Evolutionary conservation across 2,888 invertebrate genomes (phyloP).

Genomic region (Calliscelio sp.): DNA sequence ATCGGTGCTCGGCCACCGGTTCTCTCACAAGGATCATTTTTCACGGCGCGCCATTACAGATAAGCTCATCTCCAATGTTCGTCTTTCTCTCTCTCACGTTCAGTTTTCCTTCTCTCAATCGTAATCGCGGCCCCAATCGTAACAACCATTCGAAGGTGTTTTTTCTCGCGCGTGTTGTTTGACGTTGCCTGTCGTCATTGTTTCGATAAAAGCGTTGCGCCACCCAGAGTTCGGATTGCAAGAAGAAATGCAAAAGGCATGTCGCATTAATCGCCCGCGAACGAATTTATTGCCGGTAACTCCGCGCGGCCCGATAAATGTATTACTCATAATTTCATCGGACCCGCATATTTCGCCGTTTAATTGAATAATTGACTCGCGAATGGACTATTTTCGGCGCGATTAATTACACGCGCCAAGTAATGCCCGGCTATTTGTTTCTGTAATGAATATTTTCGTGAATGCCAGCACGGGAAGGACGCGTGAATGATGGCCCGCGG

Average conservation of each 20-base stretch:
- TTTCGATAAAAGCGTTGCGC: conserved; percentile 78
- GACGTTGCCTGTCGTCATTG: conserved; percentile 80
- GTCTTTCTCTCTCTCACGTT: too few relatives aligned
- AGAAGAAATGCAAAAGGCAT: conserved; percentile 55
- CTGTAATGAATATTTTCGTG: conserved; percentile 44
- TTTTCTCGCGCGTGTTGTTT: conserved; percentile 81
- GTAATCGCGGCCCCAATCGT: conserved; percentile 65
- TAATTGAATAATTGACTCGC: conserved; percentile 56
- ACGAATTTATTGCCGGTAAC: background rate
- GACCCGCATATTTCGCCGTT: conserved; percentile 16
- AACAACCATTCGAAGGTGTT: conserved; percentile 79
- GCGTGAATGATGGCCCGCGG: conserved; percentile 33
- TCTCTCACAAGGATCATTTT: conserved; percentile 84
- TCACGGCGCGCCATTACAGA: conserved; percentile 80
- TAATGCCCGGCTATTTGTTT: conserved; percentile 56
- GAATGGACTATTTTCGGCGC: conserved; percentile 43
- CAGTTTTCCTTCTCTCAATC: conserved; percentile 36
- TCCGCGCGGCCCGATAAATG: conserved; percentile 20
- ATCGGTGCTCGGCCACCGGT: conserved; percentile 74
- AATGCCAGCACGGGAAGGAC: conserved; percentile 23
- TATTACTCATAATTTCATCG: conserved; percentile 27
- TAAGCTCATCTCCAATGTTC: conserved; percentile 75
- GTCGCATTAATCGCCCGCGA: conserved; percentile 33
- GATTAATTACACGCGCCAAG: conserved; percentile 47
- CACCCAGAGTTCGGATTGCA: conserved; percentile 78